A percentile compares a stretch with the other conserved stretches of the same genome.
Conservation (phyloP, 2,888 invertebrate species). For the Drosophila antonietae region DNA sequence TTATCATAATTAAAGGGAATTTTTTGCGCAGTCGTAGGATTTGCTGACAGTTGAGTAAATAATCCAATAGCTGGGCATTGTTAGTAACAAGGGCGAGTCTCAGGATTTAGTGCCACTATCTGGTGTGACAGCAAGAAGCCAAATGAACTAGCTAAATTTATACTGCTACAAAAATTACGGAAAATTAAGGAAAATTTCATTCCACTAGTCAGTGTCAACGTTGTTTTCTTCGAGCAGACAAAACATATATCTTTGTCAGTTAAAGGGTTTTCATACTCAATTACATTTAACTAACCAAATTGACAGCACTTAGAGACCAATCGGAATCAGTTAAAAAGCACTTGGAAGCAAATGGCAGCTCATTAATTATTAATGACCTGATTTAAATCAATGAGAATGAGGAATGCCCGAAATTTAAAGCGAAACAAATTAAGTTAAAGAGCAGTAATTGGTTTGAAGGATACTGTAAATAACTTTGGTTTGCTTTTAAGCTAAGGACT, state of each 20-base stretch:
- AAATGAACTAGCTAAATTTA: neutral
- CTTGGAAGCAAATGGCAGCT: neutral
- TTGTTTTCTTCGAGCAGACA: neutral
- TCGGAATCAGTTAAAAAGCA: conserved; percentile 5
- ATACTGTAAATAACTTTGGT: neutral
- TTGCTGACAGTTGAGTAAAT: conserved; percentile 5
- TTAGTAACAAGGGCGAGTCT: neutral
- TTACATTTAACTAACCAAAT: conserved; percentile 1
- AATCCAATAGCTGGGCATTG: neutral
- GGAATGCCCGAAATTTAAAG: neutral
- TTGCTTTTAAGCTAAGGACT: neutral
- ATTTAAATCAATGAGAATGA: neutral
- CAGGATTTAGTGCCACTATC: neutral
- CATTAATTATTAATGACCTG: conserved; percentile 2
- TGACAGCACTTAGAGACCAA: neutral
- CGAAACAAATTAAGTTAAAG: neutral
- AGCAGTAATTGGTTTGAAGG: neutral
- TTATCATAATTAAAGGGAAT: conserved; percentile 38
- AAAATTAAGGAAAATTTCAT: neutral
- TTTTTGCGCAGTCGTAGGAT: neutral
- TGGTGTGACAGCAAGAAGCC: neutral
- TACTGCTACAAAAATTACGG: neutral
- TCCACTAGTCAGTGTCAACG: neutral
- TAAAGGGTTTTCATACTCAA: neutral
- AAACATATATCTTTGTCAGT: neutral